A percentile compares a stretch with the other conserved stretches of the same genome.
phyloP scores from a whole-genome alignment of 2,113 vertebrate genomes.

The Pedionomus torquatus region DNA sequence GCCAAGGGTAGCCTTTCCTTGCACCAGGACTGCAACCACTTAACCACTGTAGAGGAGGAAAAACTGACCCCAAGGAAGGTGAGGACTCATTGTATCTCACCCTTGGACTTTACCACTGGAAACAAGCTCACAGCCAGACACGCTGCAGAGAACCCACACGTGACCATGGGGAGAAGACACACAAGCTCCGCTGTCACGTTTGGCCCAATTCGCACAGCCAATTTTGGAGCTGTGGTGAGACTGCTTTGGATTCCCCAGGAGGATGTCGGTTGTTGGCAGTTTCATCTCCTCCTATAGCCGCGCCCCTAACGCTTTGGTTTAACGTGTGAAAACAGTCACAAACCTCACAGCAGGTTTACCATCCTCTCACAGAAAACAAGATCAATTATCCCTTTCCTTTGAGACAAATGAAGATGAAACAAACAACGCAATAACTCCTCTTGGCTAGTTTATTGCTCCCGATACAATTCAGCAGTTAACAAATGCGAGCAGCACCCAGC shows the following conservation, averaged over 20 bases:
- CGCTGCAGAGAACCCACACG: accelerated
- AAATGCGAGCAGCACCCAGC: background rate
- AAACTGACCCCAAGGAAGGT: background rate
- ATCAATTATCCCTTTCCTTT: background rate
- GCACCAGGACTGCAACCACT: background rate
- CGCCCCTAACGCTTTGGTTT: background rate
- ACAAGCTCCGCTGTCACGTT: accelerated
- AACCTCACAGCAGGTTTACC: background rate
- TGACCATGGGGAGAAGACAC: background rate
- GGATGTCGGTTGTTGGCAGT: accelerated
- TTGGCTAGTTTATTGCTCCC: background rate
- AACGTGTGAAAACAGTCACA: accelerated
- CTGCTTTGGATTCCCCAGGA: background rate
- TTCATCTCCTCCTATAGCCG: background rate
- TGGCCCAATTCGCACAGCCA: background rate
- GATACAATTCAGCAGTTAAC: background rate
- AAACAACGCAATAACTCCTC: background rate
- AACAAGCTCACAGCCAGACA: background rate
- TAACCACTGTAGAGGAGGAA: accelerated
- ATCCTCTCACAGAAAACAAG: background rate
- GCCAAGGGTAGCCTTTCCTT: accelerated
- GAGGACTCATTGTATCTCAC: background rate
- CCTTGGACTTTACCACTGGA: background rate
- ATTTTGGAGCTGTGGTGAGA: background rate
- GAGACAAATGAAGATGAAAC: background rate